Conservation (phyloP, 2,113 vertebrate genomes). For the Theropithecus gelada region DNA sequence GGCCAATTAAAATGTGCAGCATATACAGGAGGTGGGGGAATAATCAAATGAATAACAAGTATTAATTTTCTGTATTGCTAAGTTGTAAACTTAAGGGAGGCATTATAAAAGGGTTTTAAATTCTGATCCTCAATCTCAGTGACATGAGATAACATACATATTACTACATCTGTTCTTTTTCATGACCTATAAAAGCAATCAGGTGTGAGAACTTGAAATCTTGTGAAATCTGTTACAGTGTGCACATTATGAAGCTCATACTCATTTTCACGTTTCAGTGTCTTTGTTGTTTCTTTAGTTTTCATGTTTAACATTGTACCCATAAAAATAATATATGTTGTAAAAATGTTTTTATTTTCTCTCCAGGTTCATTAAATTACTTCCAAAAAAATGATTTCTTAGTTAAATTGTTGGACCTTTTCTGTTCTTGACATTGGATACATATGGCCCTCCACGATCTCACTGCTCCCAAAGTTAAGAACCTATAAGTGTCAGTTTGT, state of each 20-base stretch:
- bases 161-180: neutral
- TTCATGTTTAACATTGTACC: neutral
- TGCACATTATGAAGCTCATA: neutral
- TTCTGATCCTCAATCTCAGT: neutral
- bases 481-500: neutral
- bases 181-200: neutral
- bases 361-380: neutral
- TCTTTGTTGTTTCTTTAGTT: neutral
- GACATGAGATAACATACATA: neutral
- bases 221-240: neutral
- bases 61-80: neutral
- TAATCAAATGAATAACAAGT: neutral
- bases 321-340: slow-evolving; percentile 5
- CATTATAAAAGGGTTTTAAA: neutral
- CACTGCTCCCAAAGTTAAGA: neutral
- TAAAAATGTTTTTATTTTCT: neutral
- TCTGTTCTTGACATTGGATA: neutral
- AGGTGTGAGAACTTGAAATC: neutral
- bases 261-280: neutral
- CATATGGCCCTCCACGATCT: neutral
- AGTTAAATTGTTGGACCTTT: neutral
- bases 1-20: neutral
- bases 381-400: neutral
- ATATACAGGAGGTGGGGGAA: neutral
- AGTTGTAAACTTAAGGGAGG: neutral